Evolutionary conservation across 2,888 invertebrate species (phyloP), one percentile per base, ranked within the genome.

Genomic region (Hirtodrosophila confusa): DNA sequence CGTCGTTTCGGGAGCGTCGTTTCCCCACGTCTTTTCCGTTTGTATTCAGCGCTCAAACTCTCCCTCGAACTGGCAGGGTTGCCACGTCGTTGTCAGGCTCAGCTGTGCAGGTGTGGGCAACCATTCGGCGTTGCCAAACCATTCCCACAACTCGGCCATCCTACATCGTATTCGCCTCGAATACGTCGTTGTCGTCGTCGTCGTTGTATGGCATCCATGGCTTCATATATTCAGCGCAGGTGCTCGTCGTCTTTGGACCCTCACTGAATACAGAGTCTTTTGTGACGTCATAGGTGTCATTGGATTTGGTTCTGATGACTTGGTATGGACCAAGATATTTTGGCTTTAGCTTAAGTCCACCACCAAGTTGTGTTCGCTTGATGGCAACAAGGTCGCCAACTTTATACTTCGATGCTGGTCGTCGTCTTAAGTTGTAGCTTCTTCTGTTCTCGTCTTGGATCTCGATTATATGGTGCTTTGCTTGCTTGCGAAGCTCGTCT

Each of bases 401-500:
- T 24, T 45, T 40, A 31, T 35, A 58, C 9, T 3, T 7, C 9
- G 9, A 4, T 31, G 58, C 45, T 31, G 50, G 39, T n/a, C 24
- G 37, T 4, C 50, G 37, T 40, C 47, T n/a, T 37, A 45, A 44
- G 33, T 47, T 47, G 47, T 47, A 47, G 3, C 35, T 8, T 11
- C 33, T 29, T 10, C 24, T 31, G 17, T 68, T 71, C 40, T 67
- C 60, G 9, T 50, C 7, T 27, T 67, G 57, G 9, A 60, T 43
- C 10, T 48, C 29, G 1, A 33, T 8, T n/a, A 67, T 76, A 57
- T 88, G 79, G 23, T 80, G 63, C 50, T 44, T 47, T 9, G 57
- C 62, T 2, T 40, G 11, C 6, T 58, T 41, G 17, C 58, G 33
- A n/a, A 53, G 36, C 10, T 61, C 55, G 10, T 54, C 40, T 35